Base-by-base conservation (phyloP, 1,140 invertebrate genomes). In the Caenorhabditis brenneri region DNA sequence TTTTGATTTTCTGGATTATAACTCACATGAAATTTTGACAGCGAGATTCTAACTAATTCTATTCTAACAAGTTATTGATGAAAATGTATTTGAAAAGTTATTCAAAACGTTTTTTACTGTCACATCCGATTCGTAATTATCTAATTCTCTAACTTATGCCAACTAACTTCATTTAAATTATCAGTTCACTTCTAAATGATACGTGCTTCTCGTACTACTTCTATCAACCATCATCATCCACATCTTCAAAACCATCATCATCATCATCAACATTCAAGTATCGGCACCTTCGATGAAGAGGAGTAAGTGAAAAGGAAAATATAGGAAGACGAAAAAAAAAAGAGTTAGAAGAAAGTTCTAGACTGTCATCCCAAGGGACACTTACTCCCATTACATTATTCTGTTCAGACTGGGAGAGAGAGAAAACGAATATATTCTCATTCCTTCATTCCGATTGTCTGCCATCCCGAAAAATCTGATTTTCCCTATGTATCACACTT, bases 341-440 rank as follows among this genome's bases (percentile, higher is more conserved):
- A 74, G 22, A 74, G 65, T 42, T 74, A 42, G 36, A 9, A 9
- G 3, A 27, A 10, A 42, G 24, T 29, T 42, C 36, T 42, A 33
- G 65, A 42, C 65, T 74, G 36, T 42, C 4, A 1, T 46, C 65
- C 65, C 65, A 42, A 12, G 65, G 65, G 65, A 42, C 65, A 74
- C n/a, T 74, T 74, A 42, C 65, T 42, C 65, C 65, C 65, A 74
- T 74, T 74, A 74, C 65, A 74, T 74, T 74, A 74, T 74, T 74
- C 65, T 39, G 65, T 42, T 74, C 33, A 12, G 16, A 51, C 1
- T 12, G 19, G 29, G 51, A 55, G 53, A 55, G 7, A 55, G 53
- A 55, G 53, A 55, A 6, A 29, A n/a, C 33, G 36, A 2, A 19
- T 42, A 74, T 74, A 74, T 74, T 74, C 36, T 22, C 15, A 24